Evolutionary conservation across 2,113 vertebrate species (phyloP), one percentile per base, ranked within the genome.

Genomic region (Garra rufa): DNA sequence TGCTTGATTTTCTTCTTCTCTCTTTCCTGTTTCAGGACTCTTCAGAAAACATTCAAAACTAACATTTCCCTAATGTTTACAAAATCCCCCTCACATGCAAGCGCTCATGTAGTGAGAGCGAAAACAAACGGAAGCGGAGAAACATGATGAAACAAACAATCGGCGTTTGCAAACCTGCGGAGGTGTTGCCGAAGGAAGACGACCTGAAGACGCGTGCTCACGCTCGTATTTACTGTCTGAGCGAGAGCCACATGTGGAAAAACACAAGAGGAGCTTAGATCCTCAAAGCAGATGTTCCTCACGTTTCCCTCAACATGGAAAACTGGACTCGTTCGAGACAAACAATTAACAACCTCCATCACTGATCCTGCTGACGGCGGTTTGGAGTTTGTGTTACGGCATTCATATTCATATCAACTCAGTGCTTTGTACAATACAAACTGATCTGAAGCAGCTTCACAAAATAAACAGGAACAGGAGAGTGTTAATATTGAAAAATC

Each of bases 241-340:
- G 14, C 63, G 1, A 26, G 61, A 65, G 28, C 61, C 28, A 30
- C 28, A 4, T 19, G 28, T 34, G 63, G 65, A 24, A 71, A 70
- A 70, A 69, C 65, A 69, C 65, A 38, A 4, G 30, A 30, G 61
- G 15, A 21, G 30, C 21, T n/a, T 63, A 74, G 83, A 70, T 91
- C 92, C 89, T 89, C 57, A 87, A 93, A 94, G 82, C 94, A 94
- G 92, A 94, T 93, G 93, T 93, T 85, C 79, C 9, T 88, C 89
- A 44, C 69, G 69, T 44, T 71, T 24, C 41, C 69, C 9, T 24
- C 85, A 88, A 91, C 91, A 91, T 90, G 92, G 93, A 93, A 93
- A 91, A 86, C 89, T 91, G 92, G 92, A 85, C 85, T 83, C 86
- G 85, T 70, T 88, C 88, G 85, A 90, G 38, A 43, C 67, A 43